Evolutionary conservation across 2,797 vertebrate genomes (phyloP), one percentile per base, ranked within the genome.

Genomic region (Morus bassanus): DNA sequence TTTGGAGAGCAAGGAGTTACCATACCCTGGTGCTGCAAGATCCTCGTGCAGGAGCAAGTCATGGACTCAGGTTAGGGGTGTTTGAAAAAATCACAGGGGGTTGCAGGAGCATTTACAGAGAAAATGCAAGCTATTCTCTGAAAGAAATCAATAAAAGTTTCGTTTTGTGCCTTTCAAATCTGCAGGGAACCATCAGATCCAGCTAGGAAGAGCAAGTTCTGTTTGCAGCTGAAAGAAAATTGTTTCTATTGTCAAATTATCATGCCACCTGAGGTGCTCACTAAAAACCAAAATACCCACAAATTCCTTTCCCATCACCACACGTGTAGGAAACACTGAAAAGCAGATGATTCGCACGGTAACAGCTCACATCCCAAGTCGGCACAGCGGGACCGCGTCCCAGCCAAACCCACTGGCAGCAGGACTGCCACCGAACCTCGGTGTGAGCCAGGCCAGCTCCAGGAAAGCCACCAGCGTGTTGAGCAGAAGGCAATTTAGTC

Each of bases 151-250:
- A 91, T 96, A 61, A 19, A 91, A 86, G 50, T 94, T 96, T 92
- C 81, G 89, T 64, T 93, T 89, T 14, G 27, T 93, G 83, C 85
- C 95, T 93, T 95, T 97, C 85, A 95, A 94, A 88, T 74, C 90
- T 35, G 14, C 69, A 76, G 95, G 96, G 87, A 68, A 90, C 7
- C 1, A 16, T 4, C 3, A 2, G 63, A 92, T 81, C 94, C 72
- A 63, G 51, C 93, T 80, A 95, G 41, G 7, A 85, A 96, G 86
- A 88, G 91, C 74, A 87, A 75, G 91, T 78, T 97, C 76, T 97
- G 88, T 96, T 91, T 84, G 60, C 75, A 80, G 85, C 31, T 56
- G 65, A 90, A 94, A 92, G 78, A 77, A 94, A 95, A 87, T 95
- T 41, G 45, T 87, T 96, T 95, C 75, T 84, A 7, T 88, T 96